Evolutionary conservation across 2,113 vertebrate species (phyloP), one percentile per base, ranked within the genome.

Genomic region (Scophthalmus maximus): DNA sequence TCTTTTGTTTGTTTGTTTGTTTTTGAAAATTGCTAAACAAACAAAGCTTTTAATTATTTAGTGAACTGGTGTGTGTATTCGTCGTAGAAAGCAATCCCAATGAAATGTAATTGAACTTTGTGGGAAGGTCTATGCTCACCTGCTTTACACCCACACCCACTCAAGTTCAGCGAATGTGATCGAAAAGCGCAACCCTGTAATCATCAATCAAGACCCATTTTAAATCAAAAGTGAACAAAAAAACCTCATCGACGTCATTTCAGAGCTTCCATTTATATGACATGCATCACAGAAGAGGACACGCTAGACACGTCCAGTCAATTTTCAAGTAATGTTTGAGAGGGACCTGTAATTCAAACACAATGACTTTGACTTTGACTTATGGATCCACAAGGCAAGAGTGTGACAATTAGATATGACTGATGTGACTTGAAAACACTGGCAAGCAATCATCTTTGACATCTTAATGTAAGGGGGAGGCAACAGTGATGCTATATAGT

Each of bases 391-490:
- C 49, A 56, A 69, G 29, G 38, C 8, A 46, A 81, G 23, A 51
- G 44, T 0, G 8, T 55, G 60, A 50, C 78, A 74, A 90, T 84
- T 91, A 78, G 34, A 42, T 34, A 4, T 69, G 72, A 87, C 36
- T 59, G 66, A 75, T 60, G 70, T 70, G 76, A 68, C 32, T 73
- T 65, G 50, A 75, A 73, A 83, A 82, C 63, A 73, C 1, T n/a
- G 50, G 58, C 9, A 38, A 76, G 68, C 38, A 38, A 70, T 77
- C 61, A 78, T 58, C 14, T 73, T 14, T 84, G 88, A 92, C 79
- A 81, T 76, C 68, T 86, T 92, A 92, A 91, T 92, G 87, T 67
- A n/a, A 80, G 18, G 57, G 78, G 79, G 58, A 82, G 64, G 57
- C 8, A 59, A 40, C 30, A 18, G 42, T 14, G 9, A 20, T 14